phyloP scores from a whole-genome alignment of 2,888 invertebrate species.

The Malachius bipustulatus region DNA sequence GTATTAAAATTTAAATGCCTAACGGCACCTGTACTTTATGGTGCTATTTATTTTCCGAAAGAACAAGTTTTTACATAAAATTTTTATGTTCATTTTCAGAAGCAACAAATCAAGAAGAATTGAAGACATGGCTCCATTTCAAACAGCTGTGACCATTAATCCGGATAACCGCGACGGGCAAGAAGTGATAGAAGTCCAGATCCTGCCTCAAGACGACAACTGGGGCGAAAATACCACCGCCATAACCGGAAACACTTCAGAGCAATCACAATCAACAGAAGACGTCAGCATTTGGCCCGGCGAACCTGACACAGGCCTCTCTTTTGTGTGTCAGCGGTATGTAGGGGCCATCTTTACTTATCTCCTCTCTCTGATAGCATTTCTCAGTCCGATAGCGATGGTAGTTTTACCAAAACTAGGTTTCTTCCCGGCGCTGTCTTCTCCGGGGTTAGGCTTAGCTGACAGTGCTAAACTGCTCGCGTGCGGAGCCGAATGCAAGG shows the following conservation, averaged over 20 bases:
- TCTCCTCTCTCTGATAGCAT: slow-evolving; percentile 69
- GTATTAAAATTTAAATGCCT: no score
- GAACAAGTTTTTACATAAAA: no score
- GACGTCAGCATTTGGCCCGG: slow-evolving; percentile 74
- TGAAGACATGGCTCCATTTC: slow-evolving; percentile 74
- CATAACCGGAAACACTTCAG: slow-evolving; percentile 91
- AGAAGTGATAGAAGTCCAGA: slow-evolving; percentile 92
- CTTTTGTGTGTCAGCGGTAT: slow-evolving; percentile 69
- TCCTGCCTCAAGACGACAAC: slow-evolving; percentile 91
- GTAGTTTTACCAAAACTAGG: slow-evolving; percentile 86
- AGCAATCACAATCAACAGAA: slow-evolving; percentile 88
- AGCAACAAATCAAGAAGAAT: slow-evolving; percentile 53
- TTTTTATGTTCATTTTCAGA: slow-evolving; percentile 29
- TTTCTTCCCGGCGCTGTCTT: slow-evolving; percentile 64
- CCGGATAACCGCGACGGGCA: slow-evolving; percentile 72
- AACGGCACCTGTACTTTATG: no score
- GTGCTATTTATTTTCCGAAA: no score
- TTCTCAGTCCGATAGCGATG: slow-evolving; percentile 90
- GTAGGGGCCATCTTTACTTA: slow-evolving; percentile 70
- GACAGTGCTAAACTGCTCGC: slow-evolving; percentile 61
- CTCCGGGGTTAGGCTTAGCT: slow-evolving; percentile 54
- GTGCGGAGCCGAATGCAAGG: slow-evolving; percentile 90
- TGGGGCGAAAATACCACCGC: slow-evolving; percentile 99
- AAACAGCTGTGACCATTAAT: slow-evolving; percentile 72
- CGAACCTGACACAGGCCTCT: slow-evolving; percentile 60